Evolutionary conservation across 1,140 invertebrate species (phyloP).

Genomic region (Physella acuta): DNA sequence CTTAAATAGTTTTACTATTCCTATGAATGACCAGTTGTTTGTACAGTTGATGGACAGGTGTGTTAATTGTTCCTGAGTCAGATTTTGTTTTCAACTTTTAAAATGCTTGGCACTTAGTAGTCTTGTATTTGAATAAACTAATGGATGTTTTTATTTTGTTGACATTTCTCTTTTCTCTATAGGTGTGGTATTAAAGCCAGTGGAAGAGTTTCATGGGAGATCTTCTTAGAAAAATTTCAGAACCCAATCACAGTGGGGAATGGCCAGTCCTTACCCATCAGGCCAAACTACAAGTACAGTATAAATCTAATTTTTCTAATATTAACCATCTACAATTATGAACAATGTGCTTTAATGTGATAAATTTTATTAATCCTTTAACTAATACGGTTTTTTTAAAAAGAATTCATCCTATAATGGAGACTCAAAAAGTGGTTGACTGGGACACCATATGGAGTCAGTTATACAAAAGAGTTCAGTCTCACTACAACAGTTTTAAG

Average conservation of each 20-base stretch:
- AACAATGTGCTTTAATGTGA: too few species aligned
- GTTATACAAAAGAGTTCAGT: conserved; percentile 50
- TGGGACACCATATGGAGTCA: conserved; percentile 49
- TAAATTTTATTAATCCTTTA: too few species aligned
- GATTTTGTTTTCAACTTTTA: too few species aligned
- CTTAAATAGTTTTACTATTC: conserved; percentile 50
- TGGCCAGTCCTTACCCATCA: conserved; percentile 56
- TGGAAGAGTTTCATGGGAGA: conserved; percentile 53
- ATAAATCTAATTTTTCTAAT: too few species aligned
- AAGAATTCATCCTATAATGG: conserved; percentile 55
- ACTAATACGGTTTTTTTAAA: too few species aligned
- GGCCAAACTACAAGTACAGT: conserved; percentile 49
- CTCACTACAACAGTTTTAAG: conserved; percentile 48
- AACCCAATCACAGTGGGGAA: conserved; percentile 47
- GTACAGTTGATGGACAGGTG: conserved; percentile 54
- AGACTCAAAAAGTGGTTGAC: conserved; percentile 38
- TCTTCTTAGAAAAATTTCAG: conserved; percentile 56
- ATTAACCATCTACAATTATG: too few species aligned
- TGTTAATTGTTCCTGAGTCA: conserved; percentile 23
- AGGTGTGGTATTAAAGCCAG: conserved; percentile 51
- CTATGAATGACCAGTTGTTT: conserved; percentile 57
- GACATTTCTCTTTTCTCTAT: too few species aligned
- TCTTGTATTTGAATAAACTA: too few species aligned
- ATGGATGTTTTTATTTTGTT: too few species aligned
- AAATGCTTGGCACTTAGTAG: too few species aligned